A percentile compares a stretch with the other conserved stretches of the same genome.
Conservation (phyloP, 2,113 vertebrate genomes). For the Helogale parvula region DNA sequence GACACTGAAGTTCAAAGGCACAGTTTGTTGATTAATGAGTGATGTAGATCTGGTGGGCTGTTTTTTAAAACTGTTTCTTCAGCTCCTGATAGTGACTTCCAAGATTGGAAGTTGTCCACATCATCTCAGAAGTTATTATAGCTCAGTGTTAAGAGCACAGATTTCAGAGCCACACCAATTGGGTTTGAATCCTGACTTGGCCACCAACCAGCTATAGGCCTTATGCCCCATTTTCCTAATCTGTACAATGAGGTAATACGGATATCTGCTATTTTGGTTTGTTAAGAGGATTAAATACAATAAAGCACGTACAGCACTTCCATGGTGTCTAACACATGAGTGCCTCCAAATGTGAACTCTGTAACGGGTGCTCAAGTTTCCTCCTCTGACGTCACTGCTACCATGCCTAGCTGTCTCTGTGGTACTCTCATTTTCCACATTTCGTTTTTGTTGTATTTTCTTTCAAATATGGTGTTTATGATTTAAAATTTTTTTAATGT, state of each 20-base stretch:
- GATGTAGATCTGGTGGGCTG: background rate
- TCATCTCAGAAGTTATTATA: background rate
- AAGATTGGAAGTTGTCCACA: background rate
- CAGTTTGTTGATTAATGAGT: background rate
- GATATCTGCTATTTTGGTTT: background rate
- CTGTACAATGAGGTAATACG: background rate
- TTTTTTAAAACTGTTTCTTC: background rate
- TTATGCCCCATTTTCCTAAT: background rate
- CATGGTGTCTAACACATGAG: background rate
- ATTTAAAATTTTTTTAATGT: background rate
- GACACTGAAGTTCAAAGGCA: background rate
- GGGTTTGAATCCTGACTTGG: background rate
- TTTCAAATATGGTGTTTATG: slow-evolving; percentile 9
- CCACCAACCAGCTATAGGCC: background rate
- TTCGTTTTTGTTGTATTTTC: background rate
- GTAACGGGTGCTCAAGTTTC: background rate
- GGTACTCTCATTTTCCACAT: background rate
- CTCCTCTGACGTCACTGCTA: background rate
- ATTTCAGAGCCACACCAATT: background rate
- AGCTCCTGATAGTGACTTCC: background rate
- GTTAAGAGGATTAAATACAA: background rate
- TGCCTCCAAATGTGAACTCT: background rate
- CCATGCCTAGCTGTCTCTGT: background rate
- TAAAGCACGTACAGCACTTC: background rate
- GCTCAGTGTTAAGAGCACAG: background rate